Evolutionary conservation across 2,113 vertebrate species (phyloP), one percentile per base, ranked within the genome.

Genomic region (Pardalotus punctatus): DNA sequence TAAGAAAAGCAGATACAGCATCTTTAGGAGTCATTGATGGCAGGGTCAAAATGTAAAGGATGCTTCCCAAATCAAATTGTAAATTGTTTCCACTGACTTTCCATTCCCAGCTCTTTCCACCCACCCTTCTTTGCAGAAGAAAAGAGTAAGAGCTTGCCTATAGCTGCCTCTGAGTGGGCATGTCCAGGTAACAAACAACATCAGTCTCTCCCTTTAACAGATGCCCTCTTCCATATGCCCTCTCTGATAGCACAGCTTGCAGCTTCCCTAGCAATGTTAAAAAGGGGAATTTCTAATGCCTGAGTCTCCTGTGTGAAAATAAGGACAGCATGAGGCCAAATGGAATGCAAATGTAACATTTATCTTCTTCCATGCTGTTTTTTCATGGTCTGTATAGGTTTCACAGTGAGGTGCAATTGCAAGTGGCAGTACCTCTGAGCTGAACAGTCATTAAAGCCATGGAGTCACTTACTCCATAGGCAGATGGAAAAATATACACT

Each of bases 1-100:
- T 98, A 88, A 98, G 97, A 67, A 80, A 62, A 54, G 17, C 27
- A 94, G 48, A n/a, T 45, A 33, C 9, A 62, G 20, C 53, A 38
- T 43, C 66, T 81, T 88, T 69, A 72, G 47, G 10, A 60, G 14
- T 62, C 42, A 33, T 51, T 80, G 47, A n/a, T 31, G 47, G 16
- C 18, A n/a, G 22, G 5, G 15, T 71, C 53, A 53, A 78, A 73
- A 73, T 23, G 7, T 51, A 67, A 77, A 66, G 31, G 28, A 31
- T 53, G 21, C 15, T 56, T 80, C 62, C 14, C 36, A 77, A 66
- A 81, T 24, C 38, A 43, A 64, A 25, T 18, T 48, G 33, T n/a
- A 77, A n/a, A 12, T 45, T 38, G 40, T 53, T 56, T 36, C 29
- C 18, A 9, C 17, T 43, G 53, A 35, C n/a, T 48, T 83, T 36